phyloP scores from a whole-genome alignment of 1,140 invertebrate species.

The Reticulitermes speratus region DNA sequence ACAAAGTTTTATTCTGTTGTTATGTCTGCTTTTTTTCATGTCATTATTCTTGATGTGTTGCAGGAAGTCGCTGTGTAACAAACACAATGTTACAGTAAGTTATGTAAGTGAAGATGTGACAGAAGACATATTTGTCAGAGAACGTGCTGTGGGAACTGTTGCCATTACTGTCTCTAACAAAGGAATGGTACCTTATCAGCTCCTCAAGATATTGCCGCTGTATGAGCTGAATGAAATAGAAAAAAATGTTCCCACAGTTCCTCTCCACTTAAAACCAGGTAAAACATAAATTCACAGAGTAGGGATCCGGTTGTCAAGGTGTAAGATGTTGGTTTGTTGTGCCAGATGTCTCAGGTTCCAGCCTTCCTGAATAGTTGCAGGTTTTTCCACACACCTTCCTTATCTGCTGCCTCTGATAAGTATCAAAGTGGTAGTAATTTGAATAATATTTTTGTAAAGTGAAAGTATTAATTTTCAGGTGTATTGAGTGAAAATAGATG shows the following conservation, averaged over 20 bases:
- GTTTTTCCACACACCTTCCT: too few species aligned
- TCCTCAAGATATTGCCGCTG: neutral
- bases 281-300: neutral
- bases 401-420: too few species aligned
- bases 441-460: too few species aligned
- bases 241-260: neutral
- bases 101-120: neutral
- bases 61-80: neutral
- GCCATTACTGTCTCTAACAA: neutral
- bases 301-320: too few species aligned
- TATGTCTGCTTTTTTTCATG: too few species aligned
- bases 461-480: too few species aligned
- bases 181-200: neutral
- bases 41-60: neutral
- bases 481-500: too few species aligned
- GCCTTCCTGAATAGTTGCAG: too few species aligned
- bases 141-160: neutral
- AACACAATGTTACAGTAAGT: neutral
- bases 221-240: neutral
- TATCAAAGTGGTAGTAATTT: too few species aligned
- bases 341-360: too few species aligned
- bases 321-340: too few species aligned
- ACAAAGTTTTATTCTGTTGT: too few species aligned
- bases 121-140: neutral
- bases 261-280: neutral